These are phyloP conservation scores for Sycobia sp. DNA, from an alignment of 1,140 invertebrate species.

Conservation along the genomic window DNA sequence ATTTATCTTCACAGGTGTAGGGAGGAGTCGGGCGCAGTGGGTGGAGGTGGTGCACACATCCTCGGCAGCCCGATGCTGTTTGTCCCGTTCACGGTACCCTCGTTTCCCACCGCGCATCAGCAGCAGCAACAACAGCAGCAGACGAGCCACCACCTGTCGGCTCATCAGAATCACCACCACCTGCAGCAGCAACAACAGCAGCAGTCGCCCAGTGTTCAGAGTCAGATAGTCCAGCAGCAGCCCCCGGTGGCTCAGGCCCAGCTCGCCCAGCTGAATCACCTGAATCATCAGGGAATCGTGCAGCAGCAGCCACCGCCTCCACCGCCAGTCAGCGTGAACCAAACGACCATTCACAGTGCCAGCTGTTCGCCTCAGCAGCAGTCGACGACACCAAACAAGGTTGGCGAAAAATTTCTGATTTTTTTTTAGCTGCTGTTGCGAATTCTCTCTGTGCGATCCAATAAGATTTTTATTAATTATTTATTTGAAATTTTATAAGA, in stretches of 20 bases:
- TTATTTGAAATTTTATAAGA: too few relatives aligned
- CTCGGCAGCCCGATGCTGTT: slow-evolving; percentile 64
- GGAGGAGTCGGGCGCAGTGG: slow-evolving; percentile 62
- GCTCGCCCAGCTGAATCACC: slow-evolving; percentile 55
- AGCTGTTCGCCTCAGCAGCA: slow-evolving; percentile 60
- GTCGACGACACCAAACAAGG: slow-evolving; percentile 59
- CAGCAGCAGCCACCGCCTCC: too few relatives aligned
- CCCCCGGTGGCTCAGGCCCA: slow-evolving; percentile 46
- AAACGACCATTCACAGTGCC: slow-evolving; percentile 55
- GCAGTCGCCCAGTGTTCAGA: slow-evolving; percentile 23
- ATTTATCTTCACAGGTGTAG: slow-evolving; percentile 53
- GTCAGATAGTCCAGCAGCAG: slow-evolving; percentile 33
- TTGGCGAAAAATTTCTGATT: too few relatives aligned
- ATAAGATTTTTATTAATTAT: too few relatives aligned
- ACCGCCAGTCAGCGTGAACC: slow-evolving; percentile 52
- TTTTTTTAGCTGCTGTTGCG: too few relatives aligned
- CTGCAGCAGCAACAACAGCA: slow-evolving; percentile 44
- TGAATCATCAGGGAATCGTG: slow-evolving; percentile 57
- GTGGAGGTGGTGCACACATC: slow-evolving; percentile 63
- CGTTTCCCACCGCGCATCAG: slow-evolving; percentile 58
- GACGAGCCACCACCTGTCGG: slow-evolving; percentile 53
- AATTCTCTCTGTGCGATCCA: too few relatives aligned
- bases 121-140: too few relatives aligned
- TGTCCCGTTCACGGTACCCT: slow-evolving; percentile 63
- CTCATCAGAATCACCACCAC: slow-evolving; percentile 57